Percentiles rank a stretch among this genome's conserved stretches.
Conservation (phyloP, 2,113 vertebrate genomes). For the Platichthys stellatus region DNA sequence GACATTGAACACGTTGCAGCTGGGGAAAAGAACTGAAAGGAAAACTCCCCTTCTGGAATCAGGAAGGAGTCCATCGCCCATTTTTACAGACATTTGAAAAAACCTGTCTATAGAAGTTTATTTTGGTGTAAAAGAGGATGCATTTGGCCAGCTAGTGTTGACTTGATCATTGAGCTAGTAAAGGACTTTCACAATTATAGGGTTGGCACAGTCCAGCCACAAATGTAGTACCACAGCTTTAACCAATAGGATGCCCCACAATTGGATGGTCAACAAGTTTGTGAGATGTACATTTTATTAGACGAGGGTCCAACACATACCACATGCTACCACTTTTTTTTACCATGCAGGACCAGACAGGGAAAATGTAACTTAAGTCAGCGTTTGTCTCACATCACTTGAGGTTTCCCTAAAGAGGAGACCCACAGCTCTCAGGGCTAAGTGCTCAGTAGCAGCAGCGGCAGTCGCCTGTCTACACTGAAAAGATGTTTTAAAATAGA, state of each 20-base stretch:
- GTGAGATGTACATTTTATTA: neutral
- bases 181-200: neutral
- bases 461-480: neutral
- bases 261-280: neutral
- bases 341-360: neutral
- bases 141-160: too few relatives aligned
- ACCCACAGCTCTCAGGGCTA: neutral
- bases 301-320: neutral
- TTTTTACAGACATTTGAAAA: too few relatives aligned
- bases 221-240: neutral
- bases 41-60: too few relatives aligned
- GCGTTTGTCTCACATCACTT: neutral
- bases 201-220: neutral
- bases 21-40: too few relatives aligned
- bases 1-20: too few relatives aligned
- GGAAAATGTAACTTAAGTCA: neutral
- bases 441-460: neutral
- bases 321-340: neutral
- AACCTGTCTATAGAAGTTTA: too few relatives aligned
- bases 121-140: too few relatives aligned
- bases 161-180: neutral
- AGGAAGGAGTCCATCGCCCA: too few relatives aligned
- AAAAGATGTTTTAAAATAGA: neutral
- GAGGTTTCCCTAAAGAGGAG: neutral
- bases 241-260: neutral